phyloP scores from a whole-genome alignment of 2,888 invertebrate genomes.

The Rotaria macrura region DNA sequence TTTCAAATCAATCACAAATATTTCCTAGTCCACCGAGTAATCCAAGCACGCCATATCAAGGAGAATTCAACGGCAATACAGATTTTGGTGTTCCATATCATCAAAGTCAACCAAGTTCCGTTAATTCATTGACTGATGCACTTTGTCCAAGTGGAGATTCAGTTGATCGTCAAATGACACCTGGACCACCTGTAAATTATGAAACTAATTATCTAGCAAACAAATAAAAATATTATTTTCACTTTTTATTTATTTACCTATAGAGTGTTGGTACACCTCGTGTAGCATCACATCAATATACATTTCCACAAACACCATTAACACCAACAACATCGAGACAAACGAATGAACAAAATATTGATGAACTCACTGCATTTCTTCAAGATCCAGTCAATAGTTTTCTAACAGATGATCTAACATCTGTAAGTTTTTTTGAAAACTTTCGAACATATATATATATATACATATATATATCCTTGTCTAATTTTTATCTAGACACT shows the following conservation, averaged over 20 bases:
- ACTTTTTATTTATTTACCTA: not conserved
- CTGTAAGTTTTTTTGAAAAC: not conserved
- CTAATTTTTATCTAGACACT: not conserved
- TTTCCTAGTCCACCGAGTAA: not conserved
- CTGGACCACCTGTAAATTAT: not conserved
- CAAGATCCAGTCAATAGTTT: not conserved
- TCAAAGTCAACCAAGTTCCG: not conserved
- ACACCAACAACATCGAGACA: not conserved
- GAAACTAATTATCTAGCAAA: too few species aligned
- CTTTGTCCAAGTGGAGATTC: not conserved
- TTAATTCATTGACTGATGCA: not conserved
- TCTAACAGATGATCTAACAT: constrained; percentile 5
- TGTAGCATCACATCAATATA: not conserved
- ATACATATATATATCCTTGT: not conserved
- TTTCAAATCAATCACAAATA: not conserved
- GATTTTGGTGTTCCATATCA: not conserved
- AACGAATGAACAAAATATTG: not conserved
- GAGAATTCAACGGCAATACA: not conserved
- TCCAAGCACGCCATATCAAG: not conserved
- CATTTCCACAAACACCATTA: not conserved
- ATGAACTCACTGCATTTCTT: not conserved
- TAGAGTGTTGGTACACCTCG: not conserved
- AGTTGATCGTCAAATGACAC: not conserved
- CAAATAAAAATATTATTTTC: too few species aligned
- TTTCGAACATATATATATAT: too few species aligned